A percentile compares a stretch with the other conserved stretches of the same genome.
Conservation (phyloP, 2,113 vertebrate genomes). For the Lepisosteus oculatus region DNA sequence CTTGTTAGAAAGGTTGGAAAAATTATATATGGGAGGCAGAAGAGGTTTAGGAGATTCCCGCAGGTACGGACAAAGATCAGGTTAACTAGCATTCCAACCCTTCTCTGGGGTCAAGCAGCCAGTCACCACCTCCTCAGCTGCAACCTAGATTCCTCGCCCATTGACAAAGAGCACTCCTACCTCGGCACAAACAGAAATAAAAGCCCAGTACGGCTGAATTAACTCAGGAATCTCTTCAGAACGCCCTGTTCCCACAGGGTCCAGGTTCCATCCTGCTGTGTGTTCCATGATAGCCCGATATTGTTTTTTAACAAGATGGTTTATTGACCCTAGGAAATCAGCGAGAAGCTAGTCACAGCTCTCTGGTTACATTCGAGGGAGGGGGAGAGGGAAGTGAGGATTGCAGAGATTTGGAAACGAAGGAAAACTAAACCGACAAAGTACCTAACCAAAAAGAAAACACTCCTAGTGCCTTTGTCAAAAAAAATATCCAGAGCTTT, state of each 20-base stretch:
- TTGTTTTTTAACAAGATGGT: conserved; percentile 27
- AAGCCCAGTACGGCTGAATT: not conserved
- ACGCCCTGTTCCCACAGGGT: not conserved
- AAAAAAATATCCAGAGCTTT: too few species aligned
- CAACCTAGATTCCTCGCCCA: not conserved
- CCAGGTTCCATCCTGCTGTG: not conserved
- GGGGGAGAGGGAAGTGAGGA: conserved; percentile 3
- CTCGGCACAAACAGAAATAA: not conserved
- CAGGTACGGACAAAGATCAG: conserved; percentile 39
- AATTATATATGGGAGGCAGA: not conserved
- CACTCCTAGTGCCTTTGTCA: too few species aligned
- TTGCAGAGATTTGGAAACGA: not conserved
- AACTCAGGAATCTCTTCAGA: not conserved
- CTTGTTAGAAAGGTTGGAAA: too few species aligned
- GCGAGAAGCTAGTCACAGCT: conserved; percentile 30
- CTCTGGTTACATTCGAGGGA: conserved; percentile 30
- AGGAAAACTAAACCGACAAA: not conserved
- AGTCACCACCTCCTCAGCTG: conserved; percentile 3
- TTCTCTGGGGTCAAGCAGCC: conserved; percentile 30
- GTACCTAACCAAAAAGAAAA: not conserved
- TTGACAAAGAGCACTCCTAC: not conserved
- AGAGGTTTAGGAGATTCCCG: conserved; percentile 33
- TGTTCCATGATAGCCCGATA: conserved; percentile 23
- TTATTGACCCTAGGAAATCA: conserved; percentile 28
- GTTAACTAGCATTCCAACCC: conserved; percentile 55